Evolutionary conservation across 2,113 vertebrate genomes (phyloP), one percentile per base, ranked within the genome.

Genomic region (Seriola quinqueradiata): DNA sequence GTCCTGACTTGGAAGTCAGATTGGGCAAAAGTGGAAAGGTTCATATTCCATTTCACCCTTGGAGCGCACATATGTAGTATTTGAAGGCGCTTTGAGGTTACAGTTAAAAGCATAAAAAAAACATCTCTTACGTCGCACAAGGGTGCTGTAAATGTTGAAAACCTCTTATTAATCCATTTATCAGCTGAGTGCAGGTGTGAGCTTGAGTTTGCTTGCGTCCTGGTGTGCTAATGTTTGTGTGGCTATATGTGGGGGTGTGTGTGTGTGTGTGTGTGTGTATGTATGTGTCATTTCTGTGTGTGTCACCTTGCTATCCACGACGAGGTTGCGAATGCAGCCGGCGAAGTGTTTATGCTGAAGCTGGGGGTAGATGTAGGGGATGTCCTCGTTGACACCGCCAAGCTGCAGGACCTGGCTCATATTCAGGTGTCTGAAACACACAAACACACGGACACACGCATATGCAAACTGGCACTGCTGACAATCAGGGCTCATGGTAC

Each of bases 251-350:
- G 38, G 1, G 54, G 38, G 70, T 58, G 52, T 12, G 5, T 38
- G 44, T 61, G 44, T 60, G 14, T 70, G 55, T 23, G 32, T 52
- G 52, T 21, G 8, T 3, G 36, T 38, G 44, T 61, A 40, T 57
- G 14, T 67, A 28, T 28, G 28, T 28, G 28, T 28, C 28, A 28
- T 46, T 32, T 12, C 4, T 3, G 40, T 9, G 66, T 14, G 46
- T 40, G 54, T 90, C 92, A 98, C 97, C 96, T 97, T 95, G 94
- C 96, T 97, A 90, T 98, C 97, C 82, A 97, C 79, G 4, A 96
- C 25, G 55, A 98, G 85, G 92, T 97, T 97, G 70, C 96, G 96
- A 59, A 98, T 92, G 84, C 97, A 97, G 71, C 97, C 97, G 1
- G 94, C 96, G 77, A 97, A 98, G 91, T 97, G 96, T 83, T 95